Conservation (phyloP, 2,888 invertebrate genomes). For the Clivina fossor region DNA sequence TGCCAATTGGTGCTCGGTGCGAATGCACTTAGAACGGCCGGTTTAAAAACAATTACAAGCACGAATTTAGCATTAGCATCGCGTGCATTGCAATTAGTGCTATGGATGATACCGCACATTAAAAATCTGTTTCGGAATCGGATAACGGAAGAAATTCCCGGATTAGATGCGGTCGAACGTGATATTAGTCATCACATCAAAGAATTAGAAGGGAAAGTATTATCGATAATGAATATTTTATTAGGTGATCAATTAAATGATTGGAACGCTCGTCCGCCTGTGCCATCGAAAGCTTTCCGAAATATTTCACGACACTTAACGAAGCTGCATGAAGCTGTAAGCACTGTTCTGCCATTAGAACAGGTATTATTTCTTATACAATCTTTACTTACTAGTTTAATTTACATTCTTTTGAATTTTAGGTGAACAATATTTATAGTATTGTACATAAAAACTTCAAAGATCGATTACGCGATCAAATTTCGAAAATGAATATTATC, state of each 20-base stretch:
- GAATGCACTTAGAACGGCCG: conserved; percentile 92
- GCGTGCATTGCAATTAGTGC: conserved; percentile 77
- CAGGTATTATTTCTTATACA: conserved; percentile 58
- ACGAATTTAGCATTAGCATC: conserved; percentile 88
- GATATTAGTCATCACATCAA: conserved; percentile 86
- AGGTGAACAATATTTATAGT: conserved; percentile 54
- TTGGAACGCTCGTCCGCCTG: conserved; percentile 95
- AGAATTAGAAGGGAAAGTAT: conserved; percentile 90
- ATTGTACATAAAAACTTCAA: conserved; percentile 85
- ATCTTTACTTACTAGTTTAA: conserved; percentile 41
- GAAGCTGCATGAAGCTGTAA: conserved; percentile 88
- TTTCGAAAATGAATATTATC: conserved; percentile 82
- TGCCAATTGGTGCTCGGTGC: conserved; percentile 96
- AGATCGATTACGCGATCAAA: conserved; percentile 79
- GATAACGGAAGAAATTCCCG: conserved; percentile 57
- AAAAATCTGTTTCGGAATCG: conserved; percentile 67
- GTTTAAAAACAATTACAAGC: conserved; percentile 91
- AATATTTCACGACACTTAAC: conserved; percentile 86
- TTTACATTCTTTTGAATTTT: conserved; percentile 65
- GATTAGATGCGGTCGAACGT: conserved; percentile 72
- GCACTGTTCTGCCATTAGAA: conserved; percentile 76
- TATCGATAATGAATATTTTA: conserved; percentile 85
- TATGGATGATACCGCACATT: conserved; percentile 77
- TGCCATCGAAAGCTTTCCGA: conserved; percentile 88
- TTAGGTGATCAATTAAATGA: conserved; percentile 75